A percentile compares a stretch with the other conserved stretches of the same genome.
Conservation (phyloP, 2,113 vertebrate genomes). For the Atherinomorus stipes region DNA sequence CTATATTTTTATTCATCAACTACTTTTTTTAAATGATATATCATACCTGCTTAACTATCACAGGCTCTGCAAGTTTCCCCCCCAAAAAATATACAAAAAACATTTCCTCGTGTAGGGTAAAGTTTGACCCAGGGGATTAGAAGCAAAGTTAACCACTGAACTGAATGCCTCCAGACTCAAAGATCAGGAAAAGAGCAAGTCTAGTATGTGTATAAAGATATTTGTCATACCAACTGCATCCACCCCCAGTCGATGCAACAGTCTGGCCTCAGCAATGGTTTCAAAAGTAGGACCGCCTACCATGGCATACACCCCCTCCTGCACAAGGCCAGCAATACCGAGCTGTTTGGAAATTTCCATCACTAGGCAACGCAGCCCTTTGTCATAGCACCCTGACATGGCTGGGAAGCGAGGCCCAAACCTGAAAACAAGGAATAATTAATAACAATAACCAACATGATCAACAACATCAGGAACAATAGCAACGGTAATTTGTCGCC, state of each 20-base stretch:
- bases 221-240: constrained; percentile 84
- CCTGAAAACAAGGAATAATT: constrained; percentile 53
- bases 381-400: constrained; percentile 85
- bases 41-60: no score
- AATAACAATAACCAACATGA: neutral
- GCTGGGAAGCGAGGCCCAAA: constrained; percentile 87
- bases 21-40: no score
- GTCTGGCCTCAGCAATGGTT: constrained; percentile 82
- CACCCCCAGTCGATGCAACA: constrained; percentile 83
- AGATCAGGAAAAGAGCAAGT: neutral
- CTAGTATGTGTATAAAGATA: neutral
- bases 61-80: no score
- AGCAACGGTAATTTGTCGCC: neutral
- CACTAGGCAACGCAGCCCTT: constrained; percentile 72
- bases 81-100: no score
- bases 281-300: constrained; percentile 87
- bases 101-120: no score
- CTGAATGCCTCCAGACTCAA: no score
- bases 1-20: no score
- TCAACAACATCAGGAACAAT: neutral
- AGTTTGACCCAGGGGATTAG: no score
- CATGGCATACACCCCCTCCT: constrained; percentile 87
- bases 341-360: constrained; percentile 80
- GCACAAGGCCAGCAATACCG: constrained; percentile 67
- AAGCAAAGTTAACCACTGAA: no score